Percentiles rank a stretch among this genome's conserved stretches.
phyloP scores from a whole-genome alignment of 2,888 invertebrate species.

The Pterobdella sp. region DNA sequence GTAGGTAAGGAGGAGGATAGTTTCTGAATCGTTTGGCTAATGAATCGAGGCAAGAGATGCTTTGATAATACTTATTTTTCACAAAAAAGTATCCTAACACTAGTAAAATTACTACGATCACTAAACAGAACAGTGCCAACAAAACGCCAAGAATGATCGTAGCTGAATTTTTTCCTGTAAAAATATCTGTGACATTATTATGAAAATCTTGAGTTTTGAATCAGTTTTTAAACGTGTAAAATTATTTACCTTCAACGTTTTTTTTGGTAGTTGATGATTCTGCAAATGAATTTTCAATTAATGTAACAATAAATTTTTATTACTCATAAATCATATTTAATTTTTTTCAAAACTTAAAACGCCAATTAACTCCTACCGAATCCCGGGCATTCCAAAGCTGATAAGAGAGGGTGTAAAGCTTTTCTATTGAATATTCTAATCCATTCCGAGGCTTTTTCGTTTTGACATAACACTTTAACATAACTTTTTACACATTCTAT shows the following conservation, averaged over 20 bases:
- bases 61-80: not conserved
- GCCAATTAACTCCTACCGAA: not conserved
- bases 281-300: too few species aligned
- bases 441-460: not conserved
- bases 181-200: not conserved
- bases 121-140: not conserved
- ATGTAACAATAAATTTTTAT: not conserved
- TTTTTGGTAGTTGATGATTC: too few species aligned
- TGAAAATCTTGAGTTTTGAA: too few species aligned
- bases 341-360: not conserved
- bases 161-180: not conserved
- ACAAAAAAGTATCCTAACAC: not conserved
- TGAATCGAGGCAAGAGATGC: not conserved
- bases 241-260: too few species aligned
- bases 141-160: not conserved
- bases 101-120: not conserved
- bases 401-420: not conserved
- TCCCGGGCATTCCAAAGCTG: not conserved
- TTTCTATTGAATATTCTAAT: not conserved
- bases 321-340: not conserved
- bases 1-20: not conserved
- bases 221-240: too few species aligned
- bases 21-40: not conserved
- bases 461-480: not conserved
- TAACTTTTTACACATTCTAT: not conserved